Percentiles rank a stretch among this genome's conserved stretches.
phyloP scores from a whole-genome alignment of 1,140 invertebrate species.

The Drosophila aff. region DNA sequence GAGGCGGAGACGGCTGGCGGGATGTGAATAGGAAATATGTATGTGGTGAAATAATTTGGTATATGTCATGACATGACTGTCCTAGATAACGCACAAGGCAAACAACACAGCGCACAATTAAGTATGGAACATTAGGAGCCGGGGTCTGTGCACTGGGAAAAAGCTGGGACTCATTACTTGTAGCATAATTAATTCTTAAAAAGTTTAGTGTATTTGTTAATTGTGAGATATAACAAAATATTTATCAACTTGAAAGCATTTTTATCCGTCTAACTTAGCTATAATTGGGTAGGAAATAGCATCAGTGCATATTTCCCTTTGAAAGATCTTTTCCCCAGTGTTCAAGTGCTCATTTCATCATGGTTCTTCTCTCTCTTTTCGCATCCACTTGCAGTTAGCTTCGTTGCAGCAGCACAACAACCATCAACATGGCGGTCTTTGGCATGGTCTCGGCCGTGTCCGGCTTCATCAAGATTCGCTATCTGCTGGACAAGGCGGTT shows the following conservation, averaged over 20 bases:
- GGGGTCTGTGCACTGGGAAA: conserved; percentile 14
- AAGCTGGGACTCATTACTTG: neutral
- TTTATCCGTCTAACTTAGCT: neutral
- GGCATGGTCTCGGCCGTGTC: conserved; percentile 93
- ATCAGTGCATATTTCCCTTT: neutral
- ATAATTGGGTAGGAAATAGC: neutral
- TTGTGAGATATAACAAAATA: neutral
- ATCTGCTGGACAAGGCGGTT: conserved; percentile 93
- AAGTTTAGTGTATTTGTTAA: neutral
- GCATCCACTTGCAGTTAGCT: conserved; percentile 49
- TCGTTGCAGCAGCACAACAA: conserved; percentile 50
- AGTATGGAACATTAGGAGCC: conserved; percentile 10
- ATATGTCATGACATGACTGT: conserved; percentile 69
- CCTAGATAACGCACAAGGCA: conserved; percentile 66
- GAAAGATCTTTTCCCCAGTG: neutral
- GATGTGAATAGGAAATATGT: conserved; percentile 45
- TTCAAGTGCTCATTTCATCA: neutral
- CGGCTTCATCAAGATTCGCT: conserved; percentile 94
- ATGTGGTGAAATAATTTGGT: conserved; percentile 62
- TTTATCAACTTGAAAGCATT: neutral
- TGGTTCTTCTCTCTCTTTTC: neutral
- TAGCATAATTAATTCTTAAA: neutral
- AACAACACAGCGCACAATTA: conserved; percentile 42
- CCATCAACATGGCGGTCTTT: conserved; percentile 90
- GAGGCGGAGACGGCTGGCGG: neutral